Evolutionary conservation across 2,888 invertebrate genomes (phyloP).

Genomic region (Camptogramma bilineatum): DNA sequence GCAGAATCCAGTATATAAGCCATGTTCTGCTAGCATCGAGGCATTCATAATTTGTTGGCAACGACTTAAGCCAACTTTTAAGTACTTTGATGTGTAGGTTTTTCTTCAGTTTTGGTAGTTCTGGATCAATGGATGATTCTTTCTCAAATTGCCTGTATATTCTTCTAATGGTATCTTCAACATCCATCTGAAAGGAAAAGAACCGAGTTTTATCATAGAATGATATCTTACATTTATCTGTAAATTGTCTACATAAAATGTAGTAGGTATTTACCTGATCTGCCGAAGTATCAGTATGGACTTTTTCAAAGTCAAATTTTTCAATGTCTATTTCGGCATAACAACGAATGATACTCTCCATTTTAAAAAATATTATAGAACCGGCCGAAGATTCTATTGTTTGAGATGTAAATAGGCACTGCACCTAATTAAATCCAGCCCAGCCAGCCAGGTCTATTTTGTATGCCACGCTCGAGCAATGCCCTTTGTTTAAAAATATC

Average conservation of each 20-base stretch:
- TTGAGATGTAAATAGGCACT: constrained; percentile 1
- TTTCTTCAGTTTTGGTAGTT: constrained; percentile 86
- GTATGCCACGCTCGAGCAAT: constrained; percentile 30
- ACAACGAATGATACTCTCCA: constrained; percentile 73
- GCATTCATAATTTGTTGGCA: constrained; percentile 91
- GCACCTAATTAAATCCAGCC: background rate
- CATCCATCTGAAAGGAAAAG: constrained; percentile 65
- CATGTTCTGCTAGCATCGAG: constrained; percentile 98
- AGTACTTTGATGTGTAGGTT: constrained; percentile 88
- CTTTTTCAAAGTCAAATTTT: constrained; percentile 86
- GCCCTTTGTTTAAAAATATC: constrained; percentile 43
- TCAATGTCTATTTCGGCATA: constrained; percentile 69
- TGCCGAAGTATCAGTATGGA: constrained; percentile 70
- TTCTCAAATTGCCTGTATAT: constrained; percentile 74
- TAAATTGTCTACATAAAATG: background rate
- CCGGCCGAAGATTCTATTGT: background rate
- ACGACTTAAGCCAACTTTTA: constrained; percentile 87
- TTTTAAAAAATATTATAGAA: constrained; percentile 34
- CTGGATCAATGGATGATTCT: constrained; percentile 76
- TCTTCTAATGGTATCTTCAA: constrained; percentile 70
- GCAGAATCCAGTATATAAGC: constrained; percentile 98
- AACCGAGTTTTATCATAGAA: background rate
- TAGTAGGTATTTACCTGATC: constrained; percentile 67
- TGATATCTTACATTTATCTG: background rate
- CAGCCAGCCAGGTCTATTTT: background rate